Conservation (phyloP, 2,797 vertebrate species). For the Monodelphis domestica region DNA sequence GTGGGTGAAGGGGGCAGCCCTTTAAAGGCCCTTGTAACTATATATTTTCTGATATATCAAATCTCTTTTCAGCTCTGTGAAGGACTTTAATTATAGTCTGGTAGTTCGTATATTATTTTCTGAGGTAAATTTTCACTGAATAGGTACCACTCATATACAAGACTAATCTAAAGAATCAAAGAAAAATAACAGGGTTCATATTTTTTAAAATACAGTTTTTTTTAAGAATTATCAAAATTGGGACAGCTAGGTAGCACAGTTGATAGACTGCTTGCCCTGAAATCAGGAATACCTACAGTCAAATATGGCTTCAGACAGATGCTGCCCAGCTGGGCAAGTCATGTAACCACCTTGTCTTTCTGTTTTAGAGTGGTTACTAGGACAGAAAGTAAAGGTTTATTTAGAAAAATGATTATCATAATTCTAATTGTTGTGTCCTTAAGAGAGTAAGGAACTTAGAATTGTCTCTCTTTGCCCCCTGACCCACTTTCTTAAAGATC, state of each 20-base stretch:
- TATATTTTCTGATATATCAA: background rate
- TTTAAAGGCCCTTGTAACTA: background rate
- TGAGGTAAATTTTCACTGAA: background rate
- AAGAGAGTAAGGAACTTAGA: background rate
- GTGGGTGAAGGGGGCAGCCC: background rate
- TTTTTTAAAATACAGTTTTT: background rate
- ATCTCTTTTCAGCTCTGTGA: background rate
- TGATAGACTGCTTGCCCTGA: too few relatives aligned
- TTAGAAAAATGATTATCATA: too few relatives aligned
- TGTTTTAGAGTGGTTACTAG: too few relatives aligned
- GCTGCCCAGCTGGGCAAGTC: too few relatives aligned
- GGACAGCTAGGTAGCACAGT: too few relatives aligned
- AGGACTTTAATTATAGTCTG: background rate
- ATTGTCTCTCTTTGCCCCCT: background rate
- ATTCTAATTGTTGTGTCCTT: background rate
- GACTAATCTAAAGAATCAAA: background rate
- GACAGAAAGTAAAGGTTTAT: too few relatives aligned
- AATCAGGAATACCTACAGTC: too few relatives aligned
- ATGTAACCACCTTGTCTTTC: too few relatives aligned
- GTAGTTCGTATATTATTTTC: background rate
- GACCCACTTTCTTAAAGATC: background rate
- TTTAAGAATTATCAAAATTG: background rate
- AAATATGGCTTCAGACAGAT: too few relatives aligned
- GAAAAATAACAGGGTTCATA: background rate
- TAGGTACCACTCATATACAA: background rate